These are phyloP conservation scores for Meiosimyza decipiens DNA, from an alignment of 2,888 invertebrate species.

Conservation along the genomic window DNA sequence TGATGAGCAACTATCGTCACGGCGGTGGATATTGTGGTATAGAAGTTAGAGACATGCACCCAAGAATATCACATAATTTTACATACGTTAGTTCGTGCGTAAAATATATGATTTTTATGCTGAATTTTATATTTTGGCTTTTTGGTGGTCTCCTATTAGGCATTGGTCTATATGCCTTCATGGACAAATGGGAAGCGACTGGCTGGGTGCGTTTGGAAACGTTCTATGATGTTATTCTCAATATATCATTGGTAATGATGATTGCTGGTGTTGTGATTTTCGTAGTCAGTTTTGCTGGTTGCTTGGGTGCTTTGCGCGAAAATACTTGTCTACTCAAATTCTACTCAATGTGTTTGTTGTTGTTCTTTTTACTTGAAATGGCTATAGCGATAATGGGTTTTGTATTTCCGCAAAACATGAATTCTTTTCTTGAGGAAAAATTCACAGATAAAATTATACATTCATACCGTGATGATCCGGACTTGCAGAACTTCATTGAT, in stretches of 20 bases:
- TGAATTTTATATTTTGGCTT: conserved; percentile 75
- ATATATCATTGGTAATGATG: conserved; percentile 91
- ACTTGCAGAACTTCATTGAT: conserved; percentile 93
- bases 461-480: conserved; percentile 91
- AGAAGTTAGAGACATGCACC: conserved; percentile 62
- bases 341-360: conserved; percentile 87
- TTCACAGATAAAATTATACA: conserved; percentile 93
- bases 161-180: conserved; percentile 90
- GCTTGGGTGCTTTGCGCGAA: conserved; percentile 81
- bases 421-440: conserved; percentile 84
- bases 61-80: conserved; percentile 63
- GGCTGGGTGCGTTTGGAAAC: conserved; percentile 85
- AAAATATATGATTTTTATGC: conserved; percentile 66
- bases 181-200: conserved; percentile 91
- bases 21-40: conserved; percentile 62
- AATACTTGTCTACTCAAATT: conserved; percentile 93
- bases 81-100: conserved; percentile 67
- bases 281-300: conserved; percentile 93
- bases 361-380: conserved; percentile 92
- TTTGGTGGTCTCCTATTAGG: conserved; percentile 88
- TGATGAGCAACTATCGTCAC: conserved; percentile 65
- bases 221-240: conserved; percentile 89
- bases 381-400: conserved; percentile 92
- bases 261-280: conserved; percentile 91
- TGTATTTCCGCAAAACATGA: conserved; percentile 90